Conservation (phyloP, 2,113 vertebrate genomes). For the Rhineura floridana region DNA sequence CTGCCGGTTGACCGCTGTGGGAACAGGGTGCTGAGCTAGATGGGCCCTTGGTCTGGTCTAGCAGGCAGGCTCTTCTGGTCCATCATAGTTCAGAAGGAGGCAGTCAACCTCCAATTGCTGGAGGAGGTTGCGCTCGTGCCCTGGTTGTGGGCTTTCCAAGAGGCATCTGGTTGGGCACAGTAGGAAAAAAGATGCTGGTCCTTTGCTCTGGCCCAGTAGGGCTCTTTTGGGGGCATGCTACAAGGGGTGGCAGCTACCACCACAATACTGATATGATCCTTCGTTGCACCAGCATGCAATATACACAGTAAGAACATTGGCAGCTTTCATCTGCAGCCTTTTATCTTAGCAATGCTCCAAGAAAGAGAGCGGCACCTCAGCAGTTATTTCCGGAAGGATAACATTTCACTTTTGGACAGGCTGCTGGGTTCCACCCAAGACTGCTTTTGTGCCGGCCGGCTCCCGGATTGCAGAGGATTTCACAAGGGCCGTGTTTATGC, state of each 20-base stretch:
- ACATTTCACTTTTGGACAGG: not conserved
- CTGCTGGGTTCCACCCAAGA: not conserved
- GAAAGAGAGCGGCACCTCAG: not conserved
- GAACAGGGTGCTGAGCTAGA: too few species aligned
- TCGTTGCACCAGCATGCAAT: not conserved
- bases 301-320: not conserved
- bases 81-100: too few species aligned
- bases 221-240: not conserved
- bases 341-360: not conserved
- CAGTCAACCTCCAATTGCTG: too few species aligned
- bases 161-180: not conserved
- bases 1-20: too few species aligned
- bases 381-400: not conserved
- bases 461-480: not conserved
- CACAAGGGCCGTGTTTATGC: constrained; percentile 34
- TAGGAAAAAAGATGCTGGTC: too few species aligned
- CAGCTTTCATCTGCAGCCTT: not conserved
- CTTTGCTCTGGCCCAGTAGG: too few species aligned
- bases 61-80: too few species aligned
- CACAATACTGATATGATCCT: not conserved
- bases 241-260: not conserved
- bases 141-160: not conserved
- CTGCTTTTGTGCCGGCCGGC: not conserved
- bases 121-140: too few species aligned
- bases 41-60: too few species aligned